Base-by-base conservation (phyloP, 2,113 vertebrate genomes). In the Trematocara unimaculatum region DNA sequence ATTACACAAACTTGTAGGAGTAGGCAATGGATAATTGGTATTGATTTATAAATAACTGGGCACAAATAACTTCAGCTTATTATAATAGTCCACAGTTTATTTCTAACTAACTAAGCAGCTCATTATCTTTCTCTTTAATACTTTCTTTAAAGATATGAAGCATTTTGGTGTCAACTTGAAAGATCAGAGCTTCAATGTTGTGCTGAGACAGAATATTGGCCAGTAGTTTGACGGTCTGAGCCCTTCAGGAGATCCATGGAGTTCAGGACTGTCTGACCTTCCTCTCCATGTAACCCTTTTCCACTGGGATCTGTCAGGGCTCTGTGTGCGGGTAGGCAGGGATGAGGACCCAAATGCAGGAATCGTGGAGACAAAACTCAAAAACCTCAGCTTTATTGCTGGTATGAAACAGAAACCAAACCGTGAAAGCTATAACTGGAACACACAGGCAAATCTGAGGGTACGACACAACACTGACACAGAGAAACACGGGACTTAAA, bases 281-380 rank as follows among this genome's bases (percentile, higher is more conserved):
- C 60, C 18, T 64, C 60, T 64, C 33, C 60, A 38, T 64, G 33
- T 64, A 64, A 64, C 18, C 1, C 60, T 12, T 64, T 38, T 20
- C 60, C 2, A 2, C 60, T 38, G 60, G 33, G 33, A 60, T 60
- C 0, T 31, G 14, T 58, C 56, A 58, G 55, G 7, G 55, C 55
- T 58, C 13, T 58, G 55, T 58, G 55, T 58, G 0, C 2, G 0
- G 55, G 55, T 58, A 58, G 23, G 55, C 55, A 58, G 23, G 4
- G 55, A 15, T 3, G 55, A 58, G 55, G 55, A 58, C 14, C 3
- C 5, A 31, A 60, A 31, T 60, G 56, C 26, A 60, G 26, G 26
- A 60, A 14, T 31, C 7, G 3, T 58, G 55, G 7, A 5, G 26
- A 58, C 13, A 58, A 5, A 58, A 56, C 13, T 58, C 26, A 31